Evolutionary conservation across 2,797 vertebrate species (phyloP).

Genomic region (Muscicapa comitata): DNA sequence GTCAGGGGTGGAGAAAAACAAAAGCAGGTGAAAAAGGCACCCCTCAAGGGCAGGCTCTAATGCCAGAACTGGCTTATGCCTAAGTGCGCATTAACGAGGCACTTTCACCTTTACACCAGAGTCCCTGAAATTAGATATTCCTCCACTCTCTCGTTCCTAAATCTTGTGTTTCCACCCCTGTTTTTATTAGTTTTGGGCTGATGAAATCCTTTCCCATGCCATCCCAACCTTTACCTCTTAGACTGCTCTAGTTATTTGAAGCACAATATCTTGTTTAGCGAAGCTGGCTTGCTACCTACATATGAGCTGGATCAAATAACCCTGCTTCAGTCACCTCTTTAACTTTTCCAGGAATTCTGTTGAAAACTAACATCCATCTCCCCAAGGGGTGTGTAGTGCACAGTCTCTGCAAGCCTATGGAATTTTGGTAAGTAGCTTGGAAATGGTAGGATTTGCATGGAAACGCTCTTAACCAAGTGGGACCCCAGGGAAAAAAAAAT

Average conservation of each 20-base stretch:
- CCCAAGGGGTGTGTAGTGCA: neutral
- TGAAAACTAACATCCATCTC: neutral
- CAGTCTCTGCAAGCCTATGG: neutral
- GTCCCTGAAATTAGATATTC: slow-evolving; percentile 15
- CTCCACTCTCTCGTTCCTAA: neutral
- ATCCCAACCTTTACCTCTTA: neutral
- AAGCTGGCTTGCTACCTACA: neutral
- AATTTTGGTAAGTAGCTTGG: neutral
- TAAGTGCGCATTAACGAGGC: neutral
- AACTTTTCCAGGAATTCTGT: slow-evolving; percentile 26
- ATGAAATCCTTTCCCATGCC: neutral
- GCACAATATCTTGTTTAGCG: neutral
- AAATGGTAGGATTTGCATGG: neutral
- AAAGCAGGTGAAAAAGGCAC: neutral
- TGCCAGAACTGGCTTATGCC: neutral
- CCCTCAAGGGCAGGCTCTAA: neutral
- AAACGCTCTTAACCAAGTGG: neutral
- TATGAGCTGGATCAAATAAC: slow-evolving; percentile 8
- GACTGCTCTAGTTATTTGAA: neutral
- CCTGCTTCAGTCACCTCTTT: neutral
- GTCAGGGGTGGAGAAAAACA: neutral
- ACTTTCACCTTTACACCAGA: slow-evolving; percentile 12
- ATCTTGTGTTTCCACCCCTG: neutral
- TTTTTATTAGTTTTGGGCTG: slow-evolving; percentile 14
- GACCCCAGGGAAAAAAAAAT: neutral